Evolutionary conservation across 35 echinoderm and acorn worm species (phyloP), one percentile per base, ranked within the genome.

Genomic region (Apostichopus californicus): DNA sequence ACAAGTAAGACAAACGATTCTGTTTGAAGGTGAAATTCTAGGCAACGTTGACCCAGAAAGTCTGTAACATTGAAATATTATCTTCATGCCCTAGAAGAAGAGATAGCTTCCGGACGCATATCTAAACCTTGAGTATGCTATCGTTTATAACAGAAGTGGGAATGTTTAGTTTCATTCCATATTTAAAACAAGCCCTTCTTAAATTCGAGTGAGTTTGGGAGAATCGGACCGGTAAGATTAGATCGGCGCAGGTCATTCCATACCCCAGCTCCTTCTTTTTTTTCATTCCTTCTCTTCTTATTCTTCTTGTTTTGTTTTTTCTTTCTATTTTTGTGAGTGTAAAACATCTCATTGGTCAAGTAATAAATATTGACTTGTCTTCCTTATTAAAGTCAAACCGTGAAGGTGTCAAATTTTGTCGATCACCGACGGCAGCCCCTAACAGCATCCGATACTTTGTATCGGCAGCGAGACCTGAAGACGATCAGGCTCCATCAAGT

Each of bases 1-100:
- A 68, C 11, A 68, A 68, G 64, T 14, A 68, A 68, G 64, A 68
- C 64, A 68, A 68, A 11, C 64, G 11, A 14, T 11, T 14, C 18
- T 68, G 11, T 14, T 14, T 68, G 64, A 11, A 68, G 18, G 11
- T 68, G 80, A 83, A 83, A 83, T 83, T 55, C 24, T 5, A 83
- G 46, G 80, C 80, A 83, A 83, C 24, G 55, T 83, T 83, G 80
- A 83, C 80, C 52, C 80, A 83, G 80, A 83, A 83, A 55, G 80
- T 83, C 52, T 55, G 55, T 53, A 83, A 56, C 52, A 55, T 83
- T 83, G 80, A 83, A 83, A 83, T 56, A 55, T 55, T 83, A 83
- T 83, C 80, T 56, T 83, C 46, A 55, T 53, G 52, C 34, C 18
- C 11, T 9, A 55, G 25, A 18, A 83, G 80, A 56, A 53, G n/a